phyloP scores from a whole-genome alignment of 2,888 invertebrate genomes.

The Pyrocoelia pectoralis region DNA sequence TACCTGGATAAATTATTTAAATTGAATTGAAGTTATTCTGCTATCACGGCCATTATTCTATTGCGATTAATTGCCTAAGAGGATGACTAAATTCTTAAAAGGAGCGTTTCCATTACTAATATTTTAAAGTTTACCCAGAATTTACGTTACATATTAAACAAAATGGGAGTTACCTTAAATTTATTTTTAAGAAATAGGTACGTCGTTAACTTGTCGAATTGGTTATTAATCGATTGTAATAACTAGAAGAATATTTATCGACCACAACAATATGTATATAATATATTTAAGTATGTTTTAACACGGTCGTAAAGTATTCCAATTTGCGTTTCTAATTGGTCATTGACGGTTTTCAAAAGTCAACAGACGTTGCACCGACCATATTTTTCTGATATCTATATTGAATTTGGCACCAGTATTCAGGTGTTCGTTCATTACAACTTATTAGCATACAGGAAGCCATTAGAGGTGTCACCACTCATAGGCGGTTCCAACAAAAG shows the following conservation, averaged over 20 bases:
- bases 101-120: too few relatives aligned
- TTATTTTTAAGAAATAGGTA: background rate
- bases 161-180: conserved; percentile 1
- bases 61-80: too few relatives aligned
- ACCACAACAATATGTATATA: background rate
- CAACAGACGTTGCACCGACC: background rate
- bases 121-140: too few relatives aligned
- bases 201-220: background rate
- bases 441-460: conserved; percentile 36
- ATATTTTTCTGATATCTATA: conserved; percentile 31
- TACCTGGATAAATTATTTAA: too few relatives aligned
- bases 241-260: background rate
- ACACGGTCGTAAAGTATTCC: background rate
- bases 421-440: conserved; percentile 28
- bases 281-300: background rate
- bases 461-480: conserved; percentile 37
- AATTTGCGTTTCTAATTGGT: background rate
- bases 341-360: too few relatives aligned
- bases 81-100: too few relatives aligned
- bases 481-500: conserved; percentile 30
- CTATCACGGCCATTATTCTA: too few relatives aligned
- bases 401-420: conserved; percentile 28
- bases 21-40: too few relatives aligned
- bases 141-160: too few relatives aligned
- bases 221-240: background rate